Evolutionary conservation across 2,888 invertebrate species (phyloP).

Genomic region (Pherbina coryleti): DNA sequence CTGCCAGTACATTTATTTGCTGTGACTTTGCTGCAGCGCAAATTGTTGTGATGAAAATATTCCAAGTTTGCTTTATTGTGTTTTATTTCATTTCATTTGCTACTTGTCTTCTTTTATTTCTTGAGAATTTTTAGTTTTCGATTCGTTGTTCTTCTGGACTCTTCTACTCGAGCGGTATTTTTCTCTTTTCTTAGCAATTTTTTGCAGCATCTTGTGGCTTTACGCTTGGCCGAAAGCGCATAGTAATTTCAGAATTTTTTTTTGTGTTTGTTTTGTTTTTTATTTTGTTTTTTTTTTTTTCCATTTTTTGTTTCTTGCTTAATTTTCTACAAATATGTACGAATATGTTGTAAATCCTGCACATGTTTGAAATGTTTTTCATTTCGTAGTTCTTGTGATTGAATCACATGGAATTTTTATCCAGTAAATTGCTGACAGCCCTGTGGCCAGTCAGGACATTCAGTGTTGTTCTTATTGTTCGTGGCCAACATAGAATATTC

Average conservation of each 20-base stretch:
- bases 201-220: background rate
- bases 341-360: background rate
- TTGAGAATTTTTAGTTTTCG: background rate
- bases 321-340: background rate
- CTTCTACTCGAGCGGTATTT: background rate
- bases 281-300: background rate
- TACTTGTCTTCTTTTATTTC: background rate
- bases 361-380: conserved; percentile 6
- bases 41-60: background rate
- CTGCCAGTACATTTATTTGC: background rate
- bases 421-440: conserved; percentile 8
- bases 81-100: background rate
- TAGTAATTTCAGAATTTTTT: conserved; percentile 8
- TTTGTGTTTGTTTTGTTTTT: background rate
- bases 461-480: background rate
- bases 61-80: background rate
- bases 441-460: background rate
- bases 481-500: background rate
- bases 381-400: conserved; percentile 6
- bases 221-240: background rate
- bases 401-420: conserved; percentile 10
- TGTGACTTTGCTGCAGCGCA: background rate
- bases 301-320: background rate
- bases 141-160: background rate
- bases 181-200: background rate